phyloP scores from a whole-genome alignment of 2,888 invertebrate genomes.

The Amorpha juglandis region DNA sequence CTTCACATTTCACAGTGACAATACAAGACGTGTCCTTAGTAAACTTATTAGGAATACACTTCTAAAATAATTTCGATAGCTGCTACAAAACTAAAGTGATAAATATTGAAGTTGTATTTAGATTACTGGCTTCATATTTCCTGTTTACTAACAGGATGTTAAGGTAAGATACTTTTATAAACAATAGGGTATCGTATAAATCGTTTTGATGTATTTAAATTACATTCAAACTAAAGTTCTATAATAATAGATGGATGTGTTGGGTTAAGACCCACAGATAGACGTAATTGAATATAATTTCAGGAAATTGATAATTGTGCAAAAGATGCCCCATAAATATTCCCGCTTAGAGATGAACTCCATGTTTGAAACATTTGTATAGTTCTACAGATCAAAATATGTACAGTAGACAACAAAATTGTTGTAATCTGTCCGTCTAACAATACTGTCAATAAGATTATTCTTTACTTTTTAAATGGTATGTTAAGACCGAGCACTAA shows the following conservation, averaged over 20 bases:
- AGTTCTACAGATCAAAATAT: not conserved
- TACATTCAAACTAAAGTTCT: not conserved
- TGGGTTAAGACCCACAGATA: constrained; percentile 36
- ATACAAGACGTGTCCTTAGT: not conserved
- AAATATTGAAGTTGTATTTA: not conserved
- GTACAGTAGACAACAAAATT: not conserved
- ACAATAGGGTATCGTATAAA: not conserved
- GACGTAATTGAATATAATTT: constrained; percentile 45
- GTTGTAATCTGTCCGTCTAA: constrained; percentile 16
- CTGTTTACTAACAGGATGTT: not conserved
- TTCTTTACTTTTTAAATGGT: not conserved
- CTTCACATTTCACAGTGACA: constrained; percentile 33
- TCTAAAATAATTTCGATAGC: not conserved
- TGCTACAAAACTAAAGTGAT: not conserved
- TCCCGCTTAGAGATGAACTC: not conserved
- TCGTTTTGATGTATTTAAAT: not conserved
- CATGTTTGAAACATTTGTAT: not conserved
- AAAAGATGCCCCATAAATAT: not conserved
- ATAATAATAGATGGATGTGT: not conserved
- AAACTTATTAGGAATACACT: not conserved
- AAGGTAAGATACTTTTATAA: constrained; percentile 3
- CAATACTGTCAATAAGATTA: constrained; percentile 37
- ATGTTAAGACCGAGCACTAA: not conserved
- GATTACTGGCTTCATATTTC: not conserved
- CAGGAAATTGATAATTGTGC: constrained; percentile 42